Conservation (phyloP, 1,140 invertebrate genomes). For the Dinoponera quadriceps region DNA sequence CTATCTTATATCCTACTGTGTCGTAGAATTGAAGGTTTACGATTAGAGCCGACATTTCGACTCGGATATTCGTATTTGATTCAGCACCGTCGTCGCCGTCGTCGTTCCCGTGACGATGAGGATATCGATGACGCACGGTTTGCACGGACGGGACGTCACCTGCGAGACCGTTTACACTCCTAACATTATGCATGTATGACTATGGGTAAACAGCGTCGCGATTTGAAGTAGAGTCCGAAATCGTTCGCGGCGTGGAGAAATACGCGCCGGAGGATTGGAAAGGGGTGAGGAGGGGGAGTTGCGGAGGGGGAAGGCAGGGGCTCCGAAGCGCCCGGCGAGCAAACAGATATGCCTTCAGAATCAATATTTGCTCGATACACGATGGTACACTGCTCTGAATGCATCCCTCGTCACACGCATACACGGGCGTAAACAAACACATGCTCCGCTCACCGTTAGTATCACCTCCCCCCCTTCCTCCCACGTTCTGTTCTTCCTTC, state of each 20-base stretch:
- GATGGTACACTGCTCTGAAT: slow-evolving; percentile 75
- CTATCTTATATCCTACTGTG: too few species aligned
- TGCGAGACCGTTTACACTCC: slow-evolving; percentile 48
- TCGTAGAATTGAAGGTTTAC: too few species aligned
- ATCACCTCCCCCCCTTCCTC: background rate
- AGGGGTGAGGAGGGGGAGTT: slow-evolving; percentile 12
- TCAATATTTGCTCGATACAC: slow-evolving; percentile 82
- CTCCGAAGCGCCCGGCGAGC: slow-evolving; percentile 65
- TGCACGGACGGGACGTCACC: background rate
- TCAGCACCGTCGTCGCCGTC: background rate
- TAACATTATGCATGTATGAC: slow-evolving; percentile 59
- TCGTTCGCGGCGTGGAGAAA: slow-evolving; percentile 11
- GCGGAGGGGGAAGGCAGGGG: slow-evolving; percentile 39
- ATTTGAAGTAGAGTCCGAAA: slow-evolving; percentile 52
- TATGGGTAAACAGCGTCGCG: slow-evolving; percentile 25
- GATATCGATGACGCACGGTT: background rate
- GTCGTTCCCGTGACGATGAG: too few species aligned
- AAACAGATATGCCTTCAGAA: slow-evolving; percentile 81
- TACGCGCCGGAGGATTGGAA: background rate
- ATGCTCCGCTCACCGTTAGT: slow-evolving; percentile 33
- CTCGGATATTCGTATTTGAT: slow-evolving; percentile 39
- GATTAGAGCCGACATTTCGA: too few species aligned
- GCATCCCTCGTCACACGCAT: slow-evolving; percentile 71
- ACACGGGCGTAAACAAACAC: slow-evolving; percentile 61
- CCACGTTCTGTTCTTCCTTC: background rate